Evolutionary conservation across 2,888 invertebrate species (phyloP).

Genomic region (Hyposoter didymator): DNA sequence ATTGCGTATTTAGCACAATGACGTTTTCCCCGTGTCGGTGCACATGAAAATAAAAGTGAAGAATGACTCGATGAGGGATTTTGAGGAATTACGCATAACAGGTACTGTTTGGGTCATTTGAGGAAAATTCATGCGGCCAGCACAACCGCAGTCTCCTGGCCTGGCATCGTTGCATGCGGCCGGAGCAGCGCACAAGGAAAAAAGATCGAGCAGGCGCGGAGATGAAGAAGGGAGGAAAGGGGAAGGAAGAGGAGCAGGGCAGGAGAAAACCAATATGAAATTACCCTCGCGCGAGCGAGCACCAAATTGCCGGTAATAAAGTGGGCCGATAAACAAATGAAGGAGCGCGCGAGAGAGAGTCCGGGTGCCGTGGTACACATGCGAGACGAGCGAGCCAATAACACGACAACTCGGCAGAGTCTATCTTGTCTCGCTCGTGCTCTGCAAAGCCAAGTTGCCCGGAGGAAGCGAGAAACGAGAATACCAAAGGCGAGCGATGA

Average conservation of each 20-base stretch:
- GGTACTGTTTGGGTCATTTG: too few relatives aligned
- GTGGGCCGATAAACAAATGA: conserved; percentile 82
- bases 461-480: conserved; percentile 61
- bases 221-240: conserved; percentile 50
- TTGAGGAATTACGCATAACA: too few relatives aligned
- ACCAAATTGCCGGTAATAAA: conserved; percentile 83
- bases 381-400: conserved; percentile 45
- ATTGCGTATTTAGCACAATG: neutral
- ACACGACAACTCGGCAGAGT: conserved; percentile 19
- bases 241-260: conserved; percentile 49
- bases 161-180: neutral
- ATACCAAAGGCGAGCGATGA: conserved; percentile 62
- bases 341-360: conserved; percentile 74
- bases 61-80: too few relatives aligned
- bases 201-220: conserved; percentile 47
- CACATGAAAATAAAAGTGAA: too few relatives aligned
- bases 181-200: conserved; percentile 37
- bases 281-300: conserved; percentile 81
- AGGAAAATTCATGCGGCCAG: too few relatives aligned
- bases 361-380: conserved; percentile 54
- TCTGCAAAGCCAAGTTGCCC: conserved; percentile 60
- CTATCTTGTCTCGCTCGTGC: conserved; percentile 20
- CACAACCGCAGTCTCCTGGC: neutral
- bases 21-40: neutral
- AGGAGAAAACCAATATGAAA: conserved; percentile 82